Conservation (phyloP, 2,797 vertebrate genomes). For the Cygnus olor region DNA sequence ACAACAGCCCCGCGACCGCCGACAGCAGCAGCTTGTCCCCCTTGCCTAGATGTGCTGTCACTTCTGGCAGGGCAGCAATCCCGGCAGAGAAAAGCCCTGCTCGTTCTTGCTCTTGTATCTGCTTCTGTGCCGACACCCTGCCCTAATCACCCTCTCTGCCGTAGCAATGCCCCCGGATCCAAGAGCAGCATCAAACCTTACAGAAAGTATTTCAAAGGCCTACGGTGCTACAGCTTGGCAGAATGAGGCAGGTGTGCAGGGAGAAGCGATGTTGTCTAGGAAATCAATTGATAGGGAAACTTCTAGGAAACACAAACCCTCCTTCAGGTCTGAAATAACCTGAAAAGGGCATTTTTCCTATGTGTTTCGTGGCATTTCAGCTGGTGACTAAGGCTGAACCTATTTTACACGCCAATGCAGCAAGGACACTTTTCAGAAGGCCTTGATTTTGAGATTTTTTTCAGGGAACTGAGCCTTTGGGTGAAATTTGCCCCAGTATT, state of each 20-base stretch:
- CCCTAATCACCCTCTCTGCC: background rate
- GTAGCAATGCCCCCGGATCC: background rate
- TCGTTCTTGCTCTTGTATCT: background rate
- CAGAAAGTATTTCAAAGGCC: background rate
- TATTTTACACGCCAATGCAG: background rate
- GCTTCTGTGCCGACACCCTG: rapidly evolving
- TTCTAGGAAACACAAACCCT: background rate
- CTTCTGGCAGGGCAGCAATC: background rate
- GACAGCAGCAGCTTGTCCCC: background rate
- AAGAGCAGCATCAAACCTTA: background rate
- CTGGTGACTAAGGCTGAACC: background rate
- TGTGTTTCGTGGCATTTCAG: background rate
- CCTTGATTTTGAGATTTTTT: background rate
- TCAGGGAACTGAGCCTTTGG: background rate
- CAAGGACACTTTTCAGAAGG: background rate
- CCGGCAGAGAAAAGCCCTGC: background rate
- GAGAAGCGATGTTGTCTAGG: background rate
- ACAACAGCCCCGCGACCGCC: background rate
- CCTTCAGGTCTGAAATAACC: background rate
- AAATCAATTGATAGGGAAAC: background rate
- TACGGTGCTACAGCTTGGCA: background rate
- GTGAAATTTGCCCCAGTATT: background rate
- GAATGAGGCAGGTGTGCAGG: rapidly evolving
- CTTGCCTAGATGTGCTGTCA: rapidly evolving
- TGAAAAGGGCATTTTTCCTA: background rate